Percentiles rank a stretch among this genome's conserved stretches.
These are phyloP conservation scores for Tinamus guttatus DNA, from an alignment of 2,113 vertebrate genomes.

Conservation along the genomic window DNA sequence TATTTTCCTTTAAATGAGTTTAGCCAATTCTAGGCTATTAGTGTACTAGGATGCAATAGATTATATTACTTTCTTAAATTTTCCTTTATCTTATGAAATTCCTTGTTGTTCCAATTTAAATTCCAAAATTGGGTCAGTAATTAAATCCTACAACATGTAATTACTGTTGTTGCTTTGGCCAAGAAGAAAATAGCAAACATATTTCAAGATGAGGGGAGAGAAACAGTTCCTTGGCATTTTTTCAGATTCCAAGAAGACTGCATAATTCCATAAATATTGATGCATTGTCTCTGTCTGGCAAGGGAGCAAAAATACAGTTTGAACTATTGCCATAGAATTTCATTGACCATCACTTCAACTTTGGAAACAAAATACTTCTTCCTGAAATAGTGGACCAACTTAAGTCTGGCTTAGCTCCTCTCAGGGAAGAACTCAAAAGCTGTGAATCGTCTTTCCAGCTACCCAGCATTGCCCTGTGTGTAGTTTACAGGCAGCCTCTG, in stretches of 20 bases:
- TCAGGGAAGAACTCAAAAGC: neutral
- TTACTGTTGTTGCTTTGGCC: constrained; percentile 3
- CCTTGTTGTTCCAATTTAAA: constrained; percentile 1
- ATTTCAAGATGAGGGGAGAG: constrained; percentile 22
- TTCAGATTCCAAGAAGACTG: constrained; percentile 49
- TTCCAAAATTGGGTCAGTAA: constrained; percentile 5
- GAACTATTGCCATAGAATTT: constrained; percentile 50
- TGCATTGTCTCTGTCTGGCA: constrained; percentile 55
- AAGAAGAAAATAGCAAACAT: constrained; percentile 41
- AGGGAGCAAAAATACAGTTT: constrained; percentile 34
- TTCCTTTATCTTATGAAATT: neutral
- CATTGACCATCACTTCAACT: constrained; percentile 56
- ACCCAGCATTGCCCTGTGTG: neutral
- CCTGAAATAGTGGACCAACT: neutral
- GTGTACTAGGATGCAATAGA: neutral
- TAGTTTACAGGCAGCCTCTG: neutral
- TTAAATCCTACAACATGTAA: neutral
- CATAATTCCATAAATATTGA: constrained; percentile 60
- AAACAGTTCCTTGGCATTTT: constrained; percentile 35
- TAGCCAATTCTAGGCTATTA: constrained; percentile 6
- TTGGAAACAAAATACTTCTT: constrained; percentile 41
- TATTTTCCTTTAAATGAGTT: constrained; percentile 12
- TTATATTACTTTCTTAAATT: constrained; percentile 3
- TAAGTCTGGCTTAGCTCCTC: neutral
- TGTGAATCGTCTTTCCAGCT: neutral